phyloP scores from a whole-genome alignment of 2,797 vertebrate genomes.

The Rachycentron canadum region DNA sequence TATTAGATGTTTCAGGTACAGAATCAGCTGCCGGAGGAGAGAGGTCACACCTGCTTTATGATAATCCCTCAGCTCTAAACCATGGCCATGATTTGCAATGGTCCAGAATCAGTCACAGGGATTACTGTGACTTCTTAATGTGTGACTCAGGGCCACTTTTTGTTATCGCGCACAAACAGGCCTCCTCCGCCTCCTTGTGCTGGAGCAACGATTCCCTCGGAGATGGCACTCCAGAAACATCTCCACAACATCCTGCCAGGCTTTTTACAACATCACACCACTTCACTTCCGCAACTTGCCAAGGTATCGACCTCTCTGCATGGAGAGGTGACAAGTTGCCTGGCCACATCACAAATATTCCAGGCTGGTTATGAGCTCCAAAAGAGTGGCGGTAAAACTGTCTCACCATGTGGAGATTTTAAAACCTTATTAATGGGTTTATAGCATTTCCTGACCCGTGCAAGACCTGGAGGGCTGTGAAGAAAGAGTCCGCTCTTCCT shows the following conservation, averaged over 20 bases:
- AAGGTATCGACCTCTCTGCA: conserved; percentile 1
- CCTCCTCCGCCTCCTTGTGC: conserved; percentile 34
- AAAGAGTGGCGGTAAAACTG: conserved; percentile 28
- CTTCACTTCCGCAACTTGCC: conserved; percentile 5
- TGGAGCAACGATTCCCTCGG: conserved; percentile 41
- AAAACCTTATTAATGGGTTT: conserved; percentile 11
- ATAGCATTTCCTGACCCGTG: conserved; percentile 3
- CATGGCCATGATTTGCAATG: conserved; percentile 48
- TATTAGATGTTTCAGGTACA: conserved; percentile 58
- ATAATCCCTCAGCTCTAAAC: conserved; percentile 66
- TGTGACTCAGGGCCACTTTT: conserved; percentile 63
- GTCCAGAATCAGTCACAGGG: conserved; percentile 73
- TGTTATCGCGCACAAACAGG: conserved; percentile 75
- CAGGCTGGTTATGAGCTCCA: not conserved
- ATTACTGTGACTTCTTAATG: conserved; percentile 75
- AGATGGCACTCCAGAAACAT: conserved; percentile 43
- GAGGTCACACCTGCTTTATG: conserved; percentile 68
- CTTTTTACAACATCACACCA: conserved; percentile 9
- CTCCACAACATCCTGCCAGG: conserved; percentile 14
- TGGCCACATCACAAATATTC: conserved; percentile 17
- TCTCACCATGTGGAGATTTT: conserved; percentile 14
- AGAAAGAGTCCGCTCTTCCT: not conserved
- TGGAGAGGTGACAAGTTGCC: conserved; percentile 22
- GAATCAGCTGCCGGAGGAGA: conserved; percentile 50
- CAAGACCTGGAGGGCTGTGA: not conserved